Conservation (phyloP, 1,140 invertebrate species). For the Alviniconcha marisindica region DNA sequence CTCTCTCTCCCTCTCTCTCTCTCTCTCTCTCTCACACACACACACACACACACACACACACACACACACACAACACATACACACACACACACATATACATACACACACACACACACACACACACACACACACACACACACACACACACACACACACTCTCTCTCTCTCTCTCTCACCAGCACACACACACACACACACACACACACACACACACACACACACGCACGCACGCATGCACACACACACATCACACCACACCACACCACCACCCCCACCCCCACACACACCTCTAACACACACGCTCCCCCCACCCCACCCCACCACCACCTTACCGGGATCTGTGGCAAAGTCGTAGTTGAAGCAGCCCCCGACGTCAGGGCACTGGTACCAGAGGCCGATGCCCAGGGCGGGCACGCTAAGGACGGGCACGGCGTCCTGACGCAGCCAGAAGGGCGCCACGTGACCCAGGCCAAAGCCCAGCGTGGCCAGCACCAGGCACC, state of each 20-base stretch:
- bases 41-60: not conserved
- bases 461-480: not conserved
- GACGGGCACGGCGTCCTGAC: not conserved
- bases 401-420: not conserved
- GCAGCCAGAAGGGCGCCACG: not conserved
- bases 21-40: constrained; percentile 20
- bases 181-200: not conserved
- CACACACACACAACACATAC: not conserved
- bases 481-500: constrained; percentile 11
- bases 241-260: not conserved
- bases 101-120: not conserved
- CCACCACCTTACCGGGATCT: not conserved
- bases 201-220: constrained; percentile 21
- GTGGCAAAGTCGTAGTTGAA: not conserved
- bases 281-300: not conserved
- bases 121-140: not conserved
- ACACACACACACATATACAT: not conserved
- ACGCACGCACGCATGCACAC: constrained; percentile 10
- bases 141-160: constrained; percentile 1
- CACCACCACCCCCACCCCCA: not conserved
- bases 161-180: not conserved
- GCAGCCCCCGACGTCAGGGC: not conserved
- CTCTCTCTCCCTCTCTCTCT: constrained; percentile 20
- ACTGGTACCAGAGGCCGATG: constrained; percentile 1
- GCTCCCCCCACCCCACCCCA: no score